These are phyloP conservation scores for Potamilus streckersoni DNA, from an alignment of 1,140 invertebrate species.

Conservation along the genomic window DNA sequence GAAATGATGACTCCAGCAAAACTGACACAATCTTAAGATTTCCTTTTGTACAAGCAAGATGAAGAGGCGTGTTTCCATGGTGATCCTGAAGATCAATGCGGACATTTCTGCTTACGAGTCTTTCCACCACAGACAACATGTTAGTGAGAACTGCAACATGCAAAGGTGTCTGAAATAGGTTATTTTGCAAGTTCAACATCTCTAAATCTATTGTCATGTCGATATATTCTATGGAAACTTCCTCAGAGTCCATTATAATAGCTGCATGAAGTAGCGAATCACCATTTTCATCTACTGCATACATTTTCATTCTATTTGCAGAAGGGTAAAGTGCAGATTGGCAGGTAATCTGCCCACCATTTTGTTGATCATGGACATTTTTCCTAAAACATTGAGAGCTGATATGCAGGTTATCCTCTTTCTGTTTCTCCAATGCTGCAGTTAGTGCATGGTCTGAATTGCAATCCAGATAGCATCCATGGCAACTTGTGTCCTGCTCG, in stretches of 20 bases:
- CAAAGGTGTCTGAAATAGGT: conserved; percentile 72
- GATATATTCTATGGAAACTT: conserved; percentile 14
- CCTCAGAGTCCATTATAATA: conserved; percentile 7
- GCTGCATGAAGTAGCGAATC: conserved; percentile 12
- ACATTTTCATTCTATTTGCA: too few relatives aligned
- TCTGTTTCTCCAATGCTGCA: too few relatives aligned
- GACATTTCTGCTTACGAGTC: conserved; percentile 77
- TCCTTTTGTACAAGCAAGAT: conserved; percentile 82
- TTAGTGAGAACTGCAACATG: conserved; percentile 79
- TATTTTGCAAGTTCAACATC: conserved; percentile 27
- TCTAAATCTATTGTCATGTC: neutral
- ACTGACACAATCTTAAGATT: conserved; percentile 74
- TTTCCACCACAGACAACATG: conserved; percentile 74
- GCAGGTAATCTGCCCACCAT: too few relatives aligned
- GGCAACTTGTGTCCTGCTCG: too few relatives aligned
- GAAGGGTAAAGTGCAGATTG: too few relatives aligned
- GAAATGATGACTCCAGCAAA: conserved; percentile 25
- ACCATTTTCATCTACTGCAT: too few relatives aligned
- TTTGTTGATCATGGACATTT: too few relatives aligned
- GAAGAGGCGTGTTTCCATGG: conserved; percentile 76
- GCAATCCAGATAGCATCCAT: too few relatives aligned
- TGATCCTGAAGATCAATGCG: conserved; percentile 41
- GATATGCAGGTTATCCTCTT: too few relatives aligned
- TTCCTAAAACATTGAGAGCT: too few relatives aligned
- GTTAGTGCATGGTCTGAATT: too few relatives aligned